These are phyloP conservation scores for Euplagia quadripunctaria DNA, from an alignment of 2,888 invertebrate genomes.

Conservation along the genomic window DNA sequence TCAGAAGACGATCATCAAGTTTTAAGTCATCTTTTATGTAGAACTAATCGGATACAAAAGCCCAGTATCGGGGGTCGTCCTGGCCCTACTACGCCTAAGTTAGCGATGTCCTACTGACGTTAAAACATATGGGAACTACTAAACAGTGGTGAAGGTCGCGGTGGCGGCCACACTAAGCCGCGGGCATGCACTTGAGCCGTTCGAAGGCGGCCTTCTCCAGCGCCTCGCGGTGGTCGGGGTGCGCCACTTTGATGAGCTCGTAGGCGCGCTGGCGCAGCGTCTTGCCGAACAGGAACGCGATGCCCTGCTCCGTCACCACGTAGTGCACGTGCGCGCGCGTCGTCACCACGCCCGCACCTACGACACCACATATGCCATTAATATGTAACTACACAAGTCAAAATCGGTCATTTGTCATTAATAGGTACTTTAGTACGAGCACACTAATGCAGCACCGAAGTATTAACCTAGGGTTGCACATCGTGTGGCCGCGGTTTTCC, in stretches of 20 bases:
- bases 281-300: conserved; percentile 96
- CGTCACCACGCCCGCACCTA: conserved; percentile 98
- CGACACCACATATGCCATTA: conserved; percentile 1
- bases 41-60: conserved; percentile 1
- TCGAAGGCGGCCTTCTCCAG: conserved; percentile 96
- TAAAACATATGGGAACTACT: conserved; percentile 7
- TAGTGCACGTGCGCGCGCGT: conserved; percentile 97
- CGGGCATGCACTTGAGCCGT: conserved; percentile 92
- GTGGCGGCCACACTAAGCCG: conserved; percentile 71
- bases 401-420: no score
- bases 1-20: neutral
- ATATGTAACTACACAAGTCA: no score
- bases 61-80: conserved; percentile 7
- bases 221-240: conserved; percentile 94
- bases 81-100: conserved; percentile 4
- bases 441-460: no score
- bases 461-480: no score
- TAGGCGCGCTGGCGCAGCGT: conserved; percentile 95
- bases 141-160: neutral
- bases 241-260: conserved; percentile 95
- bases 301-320: conserved; percentile 97
- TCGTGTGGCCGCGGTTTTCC: no score
- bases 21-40: conserved; percentile 1
- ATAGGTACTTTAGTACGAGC: no score
- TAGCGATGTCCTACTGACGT: neutral